phyloP scores from a whole-genome alignment of 2,797 vertebrate species.

The Labroides dimidiatus region DNA sequence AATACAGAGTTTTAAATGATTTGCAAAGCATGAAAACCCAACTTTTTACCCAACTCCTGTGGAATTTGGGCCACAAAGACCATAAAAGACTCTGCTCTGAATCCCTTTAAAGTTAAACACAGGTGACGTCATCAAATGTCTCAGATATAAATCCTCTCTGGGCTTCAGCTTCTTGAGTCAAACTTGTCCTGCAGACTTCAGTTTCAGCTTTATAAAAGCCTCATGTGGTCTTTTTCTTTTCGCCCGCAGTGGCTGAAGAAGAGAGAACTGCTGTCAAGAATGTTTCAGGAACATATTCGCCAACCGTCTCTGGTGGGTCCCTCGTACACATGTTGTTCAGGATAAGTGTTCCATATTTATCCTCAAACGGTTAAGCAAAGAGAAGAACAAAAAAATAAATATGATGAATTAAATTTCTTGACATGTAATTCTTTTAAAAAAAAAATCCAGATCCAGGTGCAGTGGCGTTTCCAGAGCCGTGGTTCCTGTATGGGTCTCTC shows the following conservation, averaged over 20 bases:
- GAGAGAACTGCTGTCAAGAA: not conserved
- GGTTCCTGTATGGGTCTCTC: constrained; percentile 60
- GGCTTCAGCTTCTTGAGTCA: not conserved
- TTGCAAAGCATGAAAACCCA: too few relatives aligned
- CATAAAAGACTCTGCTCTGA: too few relatives aligned
- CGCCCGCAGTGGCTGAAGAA: not conserved
- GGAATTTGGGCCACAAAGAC: too few relatives aligned
- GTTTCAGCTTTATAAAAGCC: not conserved
- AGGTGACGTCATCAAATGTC: not conserved
- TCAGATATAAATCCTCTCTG: not conserved
- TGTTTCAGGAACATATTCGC: too few relatives aligned
- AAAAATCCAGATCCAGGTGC: not conserved
- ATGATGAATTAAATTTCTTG: too few relatives aligned
- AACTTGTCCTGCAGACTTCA: not conserved
- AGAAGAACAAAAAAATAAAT: too few relatives aligned
- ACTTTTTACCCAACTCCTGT: too few relatives aligned
- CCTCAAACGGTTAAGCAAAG: not conserved
- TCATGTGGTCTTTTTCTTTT: not conserved
- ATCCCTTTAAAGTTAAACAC: not conserved
- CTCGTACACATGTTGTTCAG: not conserved
- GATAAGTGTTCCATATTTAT: not conserved
- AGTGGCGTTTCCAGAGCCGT: constrained; percentile 53
- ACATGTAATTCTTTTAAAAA: constrained; percentile 3
- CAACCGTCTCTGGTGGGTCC: constrained; percentile 12
- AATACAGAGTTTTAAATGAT: too few relatives aligned